Evolutionary conservation across 2,797 vertebrate species (phyloP), one percentile per base, ranked within the genome.

Genomic region (Premnoplex brunnescens): DNA sequence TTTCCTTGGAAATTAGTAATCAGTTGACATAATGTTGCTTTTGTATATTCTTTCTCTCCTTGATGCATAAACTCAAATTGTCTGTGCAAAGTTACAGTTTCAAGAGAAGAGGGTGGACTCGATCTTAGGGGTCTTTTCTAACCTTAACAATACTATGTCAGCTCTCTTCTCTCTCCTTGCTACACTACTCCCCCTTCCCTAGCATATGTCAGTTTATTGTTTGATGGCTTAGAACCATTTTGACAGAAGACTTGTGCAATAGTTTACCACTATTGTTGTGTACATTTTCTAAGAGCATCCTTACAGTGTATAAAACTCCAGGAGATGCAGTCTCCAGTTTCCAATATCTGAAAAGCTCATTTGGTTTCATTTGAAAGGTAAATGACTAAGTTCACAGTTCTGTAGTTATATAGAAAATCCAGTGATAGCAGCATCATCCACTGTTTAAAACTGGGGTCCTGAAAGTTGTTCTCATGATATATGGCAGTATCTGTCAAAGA

Each of bases 91-190:
- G 8, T 32, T 73, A 58, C 55, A 51, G 5, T 52, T 87, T 55
- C n/a, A 76, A 66, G 22, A 74, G 44, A 44, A 10, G 3, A 85
- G 3, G 18, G 43, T 32, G 22, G 18, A 22, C 7, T 28, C 8
- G 5, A 13, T 14, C 12, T 36, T 44, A 0, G 3, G 36, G 32
- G 9, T 79, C 8, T 79, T 64, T 27, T 27, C 14, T 56, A 64
- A 43, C 4, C 10, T 43, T 28, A n/a, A 27, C 0, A 3, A n/a
- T 24, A n/a, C 7, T n/a, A 11, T 51, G 8, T 7, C 30, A 51
- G 4, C 3, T 49, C 3, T 59, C 6, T 26, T 41, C 4, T 7
- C 4, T 58, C 26, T 58, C 8, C 19, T 22, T 7, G 58, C 9
- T 9, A n/a, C 5, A 24, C 5, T 75, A 5, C 9, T 71, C 4